phyloP scores from a whole-genome alignment of 2,113 vertebrate species.

The Falcunculus frontatus region DNA sequence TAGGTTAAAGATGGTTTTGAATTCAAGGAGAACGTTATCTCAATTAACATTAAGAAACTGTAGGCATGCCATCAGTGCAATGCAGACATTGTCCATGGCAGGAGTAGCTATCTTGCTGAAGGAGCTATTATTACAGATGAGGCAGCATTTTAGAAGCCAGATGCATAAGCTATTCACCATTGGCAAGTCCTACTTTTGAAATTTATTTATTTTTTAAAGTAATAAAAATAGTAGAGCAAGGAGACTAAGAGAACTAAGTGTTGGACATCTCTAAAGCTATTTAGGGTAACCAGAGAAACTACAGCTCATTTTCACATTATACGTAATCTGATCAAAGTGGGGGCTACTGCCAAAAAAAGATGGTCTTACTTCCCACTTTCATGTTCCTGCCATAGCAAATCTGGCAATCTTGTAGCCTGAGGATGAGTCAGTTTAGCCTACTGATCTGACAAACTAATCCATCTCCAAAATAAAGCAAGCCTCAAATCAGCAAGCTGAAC shows the following conservation, averaged over 20 bases:
- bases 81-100: neutral
- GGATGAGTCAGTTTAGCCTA: neutral
- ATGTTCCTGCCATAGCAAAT: neutral
- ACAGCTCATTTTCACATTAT: neutral
- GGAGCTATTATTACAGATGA: conserved; percentile 1
- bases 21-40: neutral
- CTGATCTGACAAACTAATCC: neutral
- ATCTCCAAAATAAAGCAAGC: neutral
- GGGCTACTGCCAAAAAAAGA: neutral
- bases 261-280: neutral
- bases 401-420: neutral
- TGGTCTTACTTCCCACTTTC: neutral
- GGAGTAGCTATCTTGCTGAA: neutral
- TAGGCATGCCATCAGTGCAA: neutral
- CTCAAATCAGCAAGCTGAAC: neutral
- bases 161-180: neutral
- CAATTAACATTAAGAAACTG: neutral
- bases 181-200: neutral
- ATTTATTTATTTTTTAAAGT: neutral
- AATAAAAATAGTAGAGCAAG: neutral
- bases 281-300: neutral
- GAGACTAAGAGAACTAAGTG: neutral
- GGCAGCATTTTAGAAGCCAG: neutral
- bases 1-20: neutral
- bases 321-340: neutral